Evolutionary conservation across 1,140 invertebrate species (phyloP), one percentile per base, ranked within the genome.

Genomic region (Archivesica marissinica): DNA sequence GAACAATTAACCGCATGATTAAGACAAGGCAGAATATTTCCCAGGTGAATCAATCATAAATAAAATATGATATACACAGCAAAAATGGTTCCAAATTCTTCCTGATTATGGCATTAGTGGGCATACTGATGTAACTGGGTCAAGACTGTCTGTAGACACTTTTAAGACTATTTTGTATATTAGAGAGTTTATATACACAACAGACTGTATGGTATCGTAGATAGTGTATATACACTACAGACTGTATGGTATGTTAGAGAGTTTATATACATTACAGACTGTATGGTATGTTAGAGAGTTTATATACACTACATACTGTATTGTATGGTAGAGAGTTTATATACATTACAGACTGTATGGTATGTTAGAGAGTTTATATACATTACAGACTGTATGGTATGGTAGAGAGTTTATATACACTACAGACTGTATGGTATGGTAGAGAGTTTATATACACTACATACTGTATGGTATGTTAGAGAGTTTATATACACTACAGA

Each of bases 1-100:
- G 59, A 64, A 64, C 59, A 64, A 64, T 64, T 35, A 64, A 20
- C 59, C 38, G 28, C 59, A 64, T 64, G 30, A 64, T 64, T 64
- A 35, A 64, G 9, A 25, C 30, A 64, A 17, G 30, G 13, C 38
- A 35, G 59, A 64, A 64, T 64, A 35, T 35, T 64, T 64, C 59
- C 38, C 59, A 64, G 59, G 30, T 64, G 59, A 64, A 64, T 64
- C 59, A 64, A 64, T 35, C 54, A 59, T 30, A 25, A 28, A 59
- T 59, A 30, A 59, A 30, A 30, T 7, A 59, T 25, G 28, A 30
- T 7, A 59, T 25, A 2, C 9, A 4, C 3, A 59, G 33, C 25
- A 59, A 59, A 59, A 28, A n/a, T 30, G n/a, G 6, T 28, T 59
- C 20, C 59, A 64, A 64, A 64, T 64, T 64, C 59, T 35, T 64